These are phyloP conservation scores for Stratiomys singularior DNA, from an alignment of 2,888 invertebrate species.

Conservation along the genomic window DNA sequence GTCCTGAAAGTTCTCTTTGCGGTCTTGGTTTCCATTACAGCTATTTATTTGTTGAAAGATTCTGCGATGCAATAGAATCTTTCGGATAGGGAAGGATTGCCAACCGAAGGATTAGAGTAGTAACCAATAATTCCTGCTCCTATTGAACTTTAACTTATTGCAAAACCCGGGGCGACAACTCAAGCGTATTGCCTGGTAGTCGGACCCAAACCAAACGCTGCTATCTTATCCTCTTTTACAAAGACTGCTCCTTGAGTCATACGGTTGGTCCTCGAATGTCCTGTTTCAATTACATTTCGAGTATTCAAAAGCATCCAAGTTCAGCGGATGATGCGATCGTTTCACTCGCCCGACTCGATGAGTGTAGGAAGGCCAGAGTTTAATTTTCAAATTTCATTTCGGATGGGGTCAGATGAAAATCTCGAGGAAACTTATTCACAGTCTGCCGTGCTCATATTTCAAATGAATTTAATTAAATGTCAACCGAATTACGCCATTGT, in stretches of 20 bases:
- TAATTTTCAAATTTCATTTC: not conserved
- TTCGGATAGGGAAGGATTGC: too few species aligned
- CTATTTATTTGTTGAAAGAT: too few species aligned
- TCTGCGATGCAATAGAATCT: too few species aligned
- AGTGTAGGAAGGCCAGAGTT: not conserved
- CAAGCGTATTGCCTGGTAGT: not conserved
- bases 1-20: too few species aligned
- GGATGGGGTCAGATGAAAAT: not conserved
- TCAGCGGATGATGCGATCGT: not conserved
- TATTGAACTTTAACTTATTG: not conserved
- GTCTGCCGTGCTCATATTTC: conserved; percentile 34
- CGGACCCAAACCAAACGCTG: not conserved
- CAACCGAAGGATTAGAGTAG: too few species aligned
- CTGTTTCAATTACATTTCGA: not conserved
- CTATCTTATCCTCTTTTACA: not conserved
- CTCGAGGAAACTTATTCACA: not conserved
- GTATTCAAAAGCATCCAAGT: not conserved
- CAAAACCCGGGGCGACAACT: conserved; percentile 6
- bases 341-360: not conserved
- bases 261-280: not conserved
- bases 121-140: not conserved
- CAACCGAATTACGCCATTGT: conserved; percentile 23
- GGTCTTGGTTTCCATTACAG: too few species aligned
- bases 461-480: conserved; percentile 46
- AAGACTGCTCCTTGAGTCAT: not conserved